phyloP scores from a whole-genome alignment of 2,888 invertebrate genomes.

The Onthophagus sagittarius region DNA sequence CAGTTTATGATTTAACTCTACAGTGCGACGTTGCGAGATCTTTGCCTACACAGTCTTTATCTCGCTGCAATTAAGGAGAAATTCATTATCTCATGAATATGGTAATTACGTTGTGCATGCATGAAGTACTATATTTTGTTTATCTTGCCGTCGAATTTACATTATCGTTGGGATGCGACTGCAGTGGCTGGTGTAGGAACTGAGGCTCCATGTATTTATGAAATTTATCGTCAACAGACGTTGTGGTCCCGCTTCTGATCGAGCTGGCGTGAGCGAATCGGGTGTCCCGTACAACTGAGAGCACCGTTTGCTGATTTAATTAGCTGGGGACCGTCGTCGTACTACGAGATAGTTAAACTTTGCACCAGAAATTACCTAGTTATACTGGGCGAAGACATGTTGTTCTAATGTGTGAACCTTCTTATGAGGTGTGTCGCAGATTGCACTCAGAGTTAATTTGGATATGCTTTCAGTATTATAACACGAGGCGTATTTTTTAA shows the following conservation, averaged over 20 bases:
- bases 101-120: constrained; percentile 20
- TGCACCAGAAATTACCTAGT: not conserved
- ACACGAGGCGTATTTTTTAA: not conserved
- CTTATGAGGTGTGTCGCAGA: not conserved
- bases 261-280: not conserved
- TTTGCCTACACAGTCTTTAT: constrained; percentile 18
- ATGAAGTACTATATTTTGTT: constrained; percentile 25
- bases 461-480: not conserved
- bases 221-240: not conserved
- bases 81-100: constrained; percentile 27
- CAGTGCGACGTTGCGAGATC: not conserved
- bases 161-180: constrained; percentile 16
- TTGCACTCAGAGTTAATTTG: not conserved
- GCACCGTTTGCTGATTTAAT: constrained; percentile 11
- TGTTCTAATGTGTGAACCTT: not conserved
- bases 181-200: not conserved
- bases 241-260: not conserved
- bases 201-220: not conserved
- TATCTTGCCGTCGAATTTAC: constrained; percentile 22
- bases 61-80: constrained; percentile 24
- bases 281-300: not conserved
- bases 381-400: not conserved
- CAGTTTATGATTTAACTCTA: not conserved
- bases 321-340: not conserved
- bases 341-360: constrained; percentile 1